These are phyloP conservation scores for Drosophila paracracens DNA, from an alignment of 2,888 invertebrate species.

Conservation along the genomic window DNA sequence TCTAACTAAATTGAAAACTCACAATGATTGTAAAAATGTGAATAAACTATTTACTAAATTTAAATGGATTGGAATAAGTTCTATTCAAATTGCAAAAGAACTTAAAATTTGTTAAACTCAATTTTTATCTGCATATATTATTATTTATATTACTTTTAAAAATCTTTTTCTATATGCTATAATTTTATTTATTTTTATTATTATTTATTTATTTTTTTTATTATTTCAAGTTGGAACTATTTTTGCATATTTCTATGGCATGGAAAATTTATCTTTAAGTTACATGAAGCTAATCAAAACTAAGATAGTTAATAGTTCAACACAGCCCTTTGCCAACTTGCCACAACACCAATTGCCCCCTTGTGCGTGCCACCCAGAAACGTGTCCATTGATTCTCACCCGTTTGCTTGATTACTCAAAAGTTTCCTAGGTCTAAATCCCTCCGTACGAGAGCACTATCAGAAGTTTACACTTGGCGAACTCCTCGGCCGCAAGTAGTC, in stretches of 20 bases:
- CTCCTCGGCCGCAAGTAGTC: slow-evolving; percentile 31
- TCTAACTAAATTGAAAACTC: neutral
- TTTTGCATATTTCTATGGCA: neutral
- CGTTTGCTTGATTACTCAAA: slow-evolving; percentile 35
- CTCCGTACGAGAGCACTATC: slow-evolving; percentile 21
- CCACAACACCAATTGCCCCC: neutral
- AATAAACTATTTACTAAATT: neutral
- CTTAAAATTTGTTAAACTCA: rapidly evolving
- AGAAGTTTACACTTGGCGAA: slow-evolving; percentile 39
- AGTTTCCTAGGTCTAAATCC: slow-evolving; percentile 11
- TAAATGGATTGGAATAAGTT: neutral
- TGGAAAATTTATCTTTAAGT: neutral
- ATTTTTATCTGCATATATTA: neutral
- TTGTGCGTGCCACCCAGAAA: neutral
- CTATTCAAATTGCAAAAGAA: neutral
- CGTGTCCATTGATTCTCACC: slow-evolving; percentile 16
- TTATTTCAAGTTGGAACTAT: neutral
- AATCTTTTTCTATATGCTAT: neutral
- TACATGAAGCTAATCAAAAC: slow-evolving; percentile 1
- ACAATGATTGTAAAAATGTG: neutral
- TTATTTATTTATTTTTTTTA: neutral
- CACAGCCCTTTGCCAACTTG: neutral
- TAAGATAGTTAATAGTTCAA: slow-evolving; percentile 7
- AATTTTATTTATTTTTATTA: neutral
- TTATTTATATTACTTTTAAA: neutral